phyloP scores from a whole-genome alignment of 2,888 invertebrate genomes.

The Torymus auratus region DNA sequence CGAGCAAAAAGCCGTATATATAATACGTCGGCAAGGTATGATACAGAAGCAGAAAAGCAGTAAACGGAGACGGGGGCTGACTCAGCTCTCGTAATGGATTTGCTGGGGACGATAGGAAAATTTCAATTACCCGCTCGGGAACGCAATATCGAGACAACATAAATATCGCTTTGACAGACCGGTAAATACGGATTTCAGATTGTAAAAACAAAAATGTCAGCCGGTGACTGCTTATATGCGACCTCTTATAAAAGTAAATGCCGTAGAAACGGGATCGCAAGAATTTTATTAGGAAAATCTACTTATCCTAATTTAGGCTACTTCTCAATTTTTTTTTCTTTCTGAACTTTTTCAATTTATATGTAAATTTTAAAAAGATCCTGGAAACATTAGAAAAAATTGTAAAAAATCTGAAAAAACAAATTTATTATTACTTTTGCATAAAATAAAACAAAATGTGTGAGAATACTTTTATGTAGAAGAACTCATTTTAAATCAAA shows the following conservation, averaged over 20 bases:
- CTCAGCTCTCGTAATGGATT: constrained; percentile 65
- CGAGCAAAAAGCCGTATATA: constrained; percentile 16
- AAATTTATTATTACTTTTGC: no score
- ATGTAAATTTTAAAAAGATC: no score
- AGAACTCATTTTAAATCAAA: neutral
- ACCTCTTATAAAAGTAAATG: constrained; percentile 6
- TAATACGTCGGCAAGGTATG: constrained; percentile 21
- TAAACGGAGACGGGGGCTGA: constrained; percentile 58
- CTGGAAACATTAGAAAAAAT: no score
- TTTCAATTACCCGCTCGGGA: constrained; percentile 74
- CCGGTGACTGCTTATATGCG: constrained; percentile 12
- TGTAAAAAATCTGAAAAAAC: no score
- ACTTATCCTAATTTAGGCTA: no score
- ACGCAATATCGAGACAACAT: constrained; percentile 73
- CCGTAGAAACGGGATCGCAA: neutral
- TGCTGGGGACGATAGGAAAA: constrained; percentile 66
- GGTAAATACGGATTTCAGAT: constrained; percentile 73
- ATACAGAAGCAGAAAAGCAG: constrained; percentile 48
- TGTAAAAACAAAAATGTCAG: constrained; percentile 69
- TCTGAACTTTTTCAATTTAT: no score
- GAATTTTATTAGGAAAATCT: neutral
- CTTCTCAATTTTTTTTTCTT: no score
- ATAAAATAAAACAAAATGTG: no score
- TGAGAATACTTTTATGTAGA: no score
- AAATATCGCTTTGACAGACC: constrained; percentile 74